Conservation (phyloP, 2,113 vertebrate genomes). For the human region GRCh38 chr22:27600001-27600500, state of each 20-base stretch:
- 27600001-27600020: background rate
- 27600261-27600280: background rate
- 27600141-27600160: background rate
- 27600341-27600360: background rate
- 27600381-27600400: too few relatives aligned
- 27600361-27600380: background rate
- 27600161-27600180: background rate
- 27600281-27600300: background rate
- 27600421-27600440: background rate
- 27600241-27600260: background rate
- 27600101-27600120: accelerated
- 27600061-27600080: background rate
- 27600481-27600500: background rate
- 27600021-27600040: background rate
- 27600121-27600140: accelerated
- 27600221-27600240: background rate
- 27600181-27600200: background rate
- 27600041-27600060: background rate
- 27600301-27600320: background rate
- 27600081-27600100: background rate
- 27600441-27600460: background rate
- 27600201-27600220: background rate
- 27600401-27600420: background rate
- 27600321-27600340: background rate
- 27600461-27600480: background rate